Conservation (phyloP, 2,113 vertebrate genomes). For the Saccopteryx bilineata region DNA sequence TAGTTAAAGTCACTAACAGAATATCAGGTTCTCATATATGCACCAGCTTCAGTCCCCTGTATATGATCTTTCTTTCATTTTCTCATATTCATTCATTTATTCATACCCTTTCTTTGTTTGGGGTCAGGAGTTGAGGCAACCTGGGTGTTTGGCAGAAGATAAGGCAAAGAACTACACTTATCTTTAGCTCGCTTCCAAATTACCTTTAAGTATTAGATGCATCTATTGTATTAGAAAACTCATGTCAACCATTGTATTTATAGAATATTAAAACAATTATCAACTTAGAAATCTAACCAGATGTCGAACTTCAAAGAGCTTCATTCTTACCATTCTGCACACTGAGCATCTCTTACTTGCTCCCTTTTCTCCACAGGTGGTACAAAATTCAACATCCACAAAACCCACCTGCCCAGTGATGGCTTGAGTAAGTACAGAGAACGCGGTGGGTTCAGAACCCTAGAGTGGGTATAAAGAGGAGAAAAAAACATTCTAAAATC, state of each 20-base stretch:
- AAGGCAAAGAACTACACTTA: background rate
- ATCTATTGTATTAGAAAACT: background rate
- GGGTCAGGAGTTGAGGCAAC: background rate
- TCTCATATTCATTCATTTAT: background rate
- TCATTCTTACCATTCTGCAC: slow-evolving; percentile 95
- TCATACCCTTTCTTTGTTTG: background rate
- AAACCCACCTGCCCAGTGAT: slow-evolving; percentile 99
- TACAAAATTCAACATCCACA: slow-evolving; percentile 98
- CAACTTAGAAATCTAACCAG: background rate
- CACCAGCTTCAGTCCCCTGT: background rate
- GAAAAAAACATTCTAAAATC: background rate
- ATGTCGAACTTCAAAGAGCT: background rate
- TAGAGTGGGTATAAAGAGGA: slow-evolving; percentile 76
- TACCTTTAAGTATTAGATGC: background rate
- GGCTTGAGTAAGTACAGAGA: slow-evolving; percentile 97
- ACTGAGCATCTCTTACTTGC: slow-evolving; percentile 97
- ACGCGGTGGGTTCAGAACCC: slow-evolving; percentile 97
- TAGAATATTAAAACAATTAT: background rate
- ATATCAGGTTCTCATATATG: background rate
- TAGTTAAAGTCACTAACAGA: background rate
- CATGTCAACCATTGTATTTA: background rate
- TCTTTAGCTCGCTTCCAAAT: background rate
- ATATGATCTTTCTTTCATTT: background rate
- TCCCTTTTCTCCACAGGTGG: slow-evolving; percentile 97
- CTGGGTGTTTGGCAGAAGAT: background rate